Evolutionary conservation across 2,888 invertebrate species (phyloP).

Genomic region (Deilephila elpenor): DNA sequence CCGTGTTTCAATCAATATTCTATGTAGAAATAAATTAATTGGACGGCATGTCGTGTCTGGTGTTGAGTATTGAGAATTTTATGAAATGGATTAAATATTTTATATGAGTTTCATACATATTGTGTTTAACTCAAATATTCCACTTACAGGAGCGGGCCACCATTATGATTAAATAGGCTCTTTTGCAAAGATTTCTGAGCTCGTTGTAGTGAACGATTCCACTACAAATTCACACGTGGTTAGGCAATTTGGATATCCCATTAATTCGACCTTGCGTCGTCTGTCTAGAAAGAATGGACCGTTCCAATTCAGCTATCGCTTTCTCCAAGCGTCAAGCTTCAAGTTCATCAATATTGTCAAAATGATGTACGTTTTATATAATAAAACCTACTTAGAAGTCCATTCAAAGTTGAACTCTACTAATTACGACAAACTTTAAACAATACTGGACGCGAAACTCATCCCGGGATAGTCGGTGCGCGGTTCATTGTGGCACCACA

Average conservation of each 20-base stretch:
- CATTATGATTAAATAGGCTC: too few relatives aligned
- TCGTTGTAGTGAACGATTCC: too few relatives aligned
- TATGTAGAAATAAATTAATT: constrained; percentile 4
- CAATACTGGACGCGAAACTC: constrained; percentile 83
- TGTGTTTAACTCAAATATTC: background rate
- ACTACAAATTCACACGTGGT: too few relatives aligned
- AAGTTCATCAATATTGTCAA: constrained; percentile 38
- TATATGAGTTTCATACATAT: background rate
- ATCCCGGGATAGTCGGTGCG: constrained; percentile 77
- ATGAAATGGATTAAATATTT: background rate
- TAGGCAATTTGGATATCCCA: too few relatives aligned
- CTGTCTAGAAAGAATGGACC: too few relatives aligned
- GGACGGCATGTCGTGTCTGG: background rate
- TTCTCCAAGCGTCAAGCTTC: background rate
- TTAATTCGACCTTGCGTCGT: too few relatives aligned
- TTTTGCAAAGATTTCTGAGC: too few relatives aligned
- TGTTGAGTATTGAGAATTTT: background rate
- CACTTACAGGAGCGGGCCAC: background rate
- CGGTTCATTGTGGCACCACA: constrained; percentile 77
- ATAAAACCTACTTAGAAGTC: constrained; percentile 73
- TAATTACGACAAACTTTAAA: constrained; percentile 84
- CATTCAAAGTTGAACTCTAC: constrained; percentile 79
- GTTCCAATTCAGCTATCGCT: too few relatives aligned
- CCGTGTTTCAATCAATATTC: constrained; percentile 5
- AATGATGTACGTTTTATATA: constrained; percentile 56